phyloP scores from a whole-genome alignment of 2,797 vertebrate genomes.

The Octomys mimax region DNA sequence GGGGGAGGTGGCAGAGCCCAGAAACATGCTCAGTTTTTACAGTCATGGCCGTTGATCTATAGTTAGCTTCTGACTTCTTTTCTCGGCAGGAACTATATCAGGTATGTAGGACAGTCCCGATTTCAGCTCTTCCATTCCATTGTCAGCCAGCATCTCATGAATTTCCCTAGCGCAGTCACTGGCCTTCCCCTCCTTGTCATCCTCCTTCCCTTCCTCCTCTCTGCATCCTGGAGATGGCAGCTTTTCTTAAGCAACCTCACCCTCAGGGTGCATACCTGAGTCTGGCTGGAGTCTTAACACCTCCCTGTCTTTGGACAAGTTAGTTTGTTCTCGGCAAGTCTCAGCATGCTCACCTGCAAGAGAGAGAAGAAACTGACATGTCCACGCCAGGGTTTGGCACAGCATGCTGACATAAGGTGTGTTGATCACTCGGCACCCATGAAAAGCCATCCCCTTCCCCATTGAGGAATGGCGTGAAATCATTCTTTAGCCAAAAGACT shows the following conservation, averaged over 20 bases:
- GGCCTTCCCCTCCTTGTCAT: not conserved
- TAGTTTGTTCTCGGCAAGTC: not conserved
- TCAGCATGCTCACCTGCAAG: not conserved
- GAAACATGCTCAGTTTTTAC: not conserved
- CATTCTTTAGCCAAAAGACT: not conserved
- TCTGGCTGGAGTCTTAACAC: not conserved
- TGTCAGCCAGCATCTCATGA: not conserved
- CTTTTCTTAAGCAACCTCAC: not conserved
- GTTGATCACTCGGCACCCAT: not conserved
- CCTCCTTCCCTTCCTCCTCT: not conserved
- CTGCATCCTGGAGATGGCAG: accelerated
- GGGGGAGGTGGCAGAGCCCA: not conserved
- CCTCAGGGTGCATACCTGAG: not conserved
- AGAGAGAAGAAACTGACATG: not conserved
- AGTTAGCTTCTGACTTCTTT: constrained; percentile 68
- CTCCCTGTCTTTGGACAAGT: not conserved
- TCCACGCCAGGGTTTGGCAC: not conserved
- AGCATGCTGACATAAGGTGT: accelerated
- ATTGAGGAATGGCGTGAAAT: not conserved
- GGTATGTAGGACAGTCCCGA: constrained; percentile 57
- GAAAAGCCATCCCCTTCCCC: not conserved
- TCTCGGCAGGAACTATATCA: constrained; percentile 8
- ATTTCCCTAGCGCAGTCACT: not conserved
- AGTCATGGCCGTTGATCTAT: not conserved
- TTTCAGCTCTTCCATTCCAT: not conserved